phyloP scores from a whole-genome alignment of 2,113 vertebrate species.

The Mugil cephalus region DNA sequence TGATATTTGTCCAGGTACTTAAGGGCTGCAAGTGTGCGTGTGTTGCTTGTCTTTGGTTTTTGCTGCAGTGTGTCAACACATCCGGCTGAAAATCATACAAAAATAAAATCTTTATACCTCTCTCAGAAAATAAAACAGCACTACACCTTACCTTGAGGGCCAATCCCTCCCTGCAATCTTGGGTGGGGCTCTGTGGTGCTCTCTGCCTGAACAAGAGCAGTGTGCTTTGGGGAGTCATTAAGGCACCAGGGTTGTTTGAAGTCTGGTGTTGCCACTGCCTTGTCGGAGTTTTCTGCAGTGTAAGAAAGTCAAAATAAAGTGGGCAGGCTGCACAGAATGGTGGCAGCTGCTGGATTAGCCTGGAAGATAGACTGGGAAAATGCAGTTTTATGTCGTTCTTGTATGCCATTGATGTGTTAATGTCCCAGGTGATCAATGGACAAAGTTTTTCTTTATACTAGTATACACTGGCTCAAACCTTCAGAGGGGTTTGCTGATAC shows the following conservation, averaged over 20 bases:
- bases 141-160: neutral
- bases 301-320: neutral
- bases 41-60: neutral
- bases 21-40: neutral
- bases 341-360: neutral
- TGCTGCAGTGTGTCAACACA: conserved; percentile 19
- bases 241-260: conserved; percentile 16
- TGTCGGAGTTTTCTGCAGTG: neutral
- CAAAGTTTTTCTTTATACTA: too few relatives aligned
- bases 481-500: too few relatives aligned
- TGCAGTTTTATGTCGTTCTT: neutral
- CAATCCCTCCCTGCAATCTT: conserved; percentile 12
- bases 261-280: neutral
- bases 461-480: too few relatives aligned
- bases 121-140: conserved; percentile 21
- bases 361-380: neutral
- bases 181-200: neutral
- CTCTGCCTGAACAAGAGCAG: conserved; percentile 10
- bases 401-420: neutral
- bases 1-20: conserved; percentile 1
- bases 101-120: conserved; percentile 17
- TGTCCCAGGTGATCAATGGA: neutral
- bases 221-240: neutral
- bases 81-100: conserved; percentile 1
- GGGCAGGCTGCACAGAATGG: neutral